A percentile compares a stretch with the other conserved stretches of the same genome.
These are phyloP conservation scores for Plutomurus gul DNA, from an alignment of 1,140 invertebrate species.

Conservation along the genomic window DNA sequence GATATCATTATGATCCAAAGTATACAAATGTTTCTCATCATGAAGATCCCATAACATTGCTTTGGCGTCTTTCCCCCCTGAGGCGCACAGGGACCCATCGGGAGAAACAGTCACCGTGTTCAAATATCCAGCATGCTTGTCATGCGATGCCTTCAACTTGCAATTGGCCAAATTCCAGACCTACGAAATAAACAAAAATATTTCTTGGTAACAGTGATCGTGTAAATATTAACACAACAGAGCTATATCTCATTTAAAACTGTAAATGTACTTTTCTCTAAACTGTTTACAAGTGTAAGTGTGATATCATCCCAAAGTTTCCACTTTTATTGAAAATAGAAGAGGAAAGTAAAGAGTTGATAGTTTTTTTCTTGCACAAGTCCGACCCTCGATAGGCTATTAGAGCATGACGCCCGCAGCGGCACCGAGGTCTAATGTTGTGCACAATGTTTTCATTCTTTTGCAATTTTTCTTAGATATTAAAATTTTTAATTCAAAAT, in stretches of 20 bases:
- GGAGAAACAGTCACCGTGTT: constrained; percentile 99
- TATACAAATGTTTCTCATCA: constrained; percentile 99
- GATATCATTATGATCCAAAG: constrained; percentile 96
- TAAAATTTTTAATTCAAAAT: no score
- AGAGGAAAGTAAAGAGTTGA: neutral
- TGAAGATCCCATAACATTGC: constrained; percentile 99
- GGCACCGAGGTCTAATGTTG: constrained; percentile 38
- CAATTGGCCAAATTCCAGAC: constrained; percentile 99
- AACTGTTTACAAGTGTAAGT: neutral
- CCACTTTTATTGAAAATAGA: neutral
- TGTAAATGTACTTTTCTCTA: neutral
- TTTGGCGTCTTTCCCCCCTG: constrained; percentile 99
- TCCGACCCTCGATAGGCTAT: constrained; percentile 34
- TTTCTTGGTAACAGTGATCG: neutral
- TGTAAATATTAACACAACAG: neutral
- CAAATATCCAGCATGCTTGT: constrained; percentile 94
- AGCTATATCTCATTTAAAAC: neutral
- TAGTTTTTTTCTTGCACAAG: constrained; percentile 31
- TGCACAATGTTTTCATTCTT: constrained; percentile 13
- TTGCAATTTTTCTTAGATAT: no score
- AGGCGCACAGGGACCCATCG: constrained; percentile 98
- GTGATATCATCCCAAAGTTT: neutral
- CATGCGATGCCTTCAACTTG: constrained; percentile 97
- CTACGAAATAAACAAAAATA: constrained; percentile 59
- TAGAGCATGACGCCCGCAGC: neutral